Evolutionary conservation across 2,888 invertebrate genomes (phyloP), one percentile per base, ranked within the genome.

Genomic region (Sussaba pulchella): DNA sequence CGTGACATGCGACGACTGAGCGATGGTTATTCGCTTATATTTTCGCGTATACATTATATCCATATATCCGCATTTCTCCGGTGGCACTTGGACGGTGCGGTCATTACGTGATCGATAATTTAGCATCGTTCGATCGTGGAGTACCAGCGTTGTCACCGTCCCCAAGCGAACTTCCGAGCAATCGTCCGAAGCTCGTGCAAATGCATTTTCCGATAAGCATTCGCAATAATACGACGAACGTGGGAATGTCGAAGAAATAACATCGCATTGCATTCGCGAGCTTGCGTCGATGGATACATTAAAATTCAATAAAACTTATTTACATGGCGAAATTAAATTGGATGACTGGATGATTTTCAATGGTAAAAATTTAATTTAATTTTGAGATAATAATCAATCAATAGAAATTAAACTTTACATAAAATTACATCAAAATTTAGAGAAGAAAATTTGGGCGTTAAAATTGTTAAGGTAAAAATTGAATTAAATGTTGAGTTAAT

Each of bases 31-130:
- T 45, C 45, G 63, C 45, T 9, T 63, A 43, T 10, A 24, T 45
- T 63, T 26, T n/a, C n/a, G n/a, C n/a, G n/a, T n/a, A n/a, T n/a
- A n/a, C n/a, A n/a, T n/a, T n/a, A n/a, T n/a, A n/a, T n/a, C n/a
- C n/a, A n/a, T n/a, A n/a, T n/a, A n/a, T n/a, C n/a, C n/a, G n/a
- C n/a, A 64, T 64, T 45, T 64, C 45, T 64, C 31, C 12, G 31
- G 17, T 31, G 47, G 17, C 26, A 31, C 24, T 45, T 21, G 8
- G 12, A 39, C 47, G 59, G n/a, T 57, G 54, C 36, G 64, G 24
- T 41, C 19, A 52, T 41, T 63, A n/a, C 70, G 47, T 47, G 57
- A 77, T 77, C 77, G 71, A 77, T 77, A 71, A 63, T 24, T 57
- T 24, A 54, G 41, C 36, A 52, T 24, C 26, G 39, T 77, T 72